Conservation (phyloP, 1,140 invertebrate species). For the Amyelois transitella region DNA sequence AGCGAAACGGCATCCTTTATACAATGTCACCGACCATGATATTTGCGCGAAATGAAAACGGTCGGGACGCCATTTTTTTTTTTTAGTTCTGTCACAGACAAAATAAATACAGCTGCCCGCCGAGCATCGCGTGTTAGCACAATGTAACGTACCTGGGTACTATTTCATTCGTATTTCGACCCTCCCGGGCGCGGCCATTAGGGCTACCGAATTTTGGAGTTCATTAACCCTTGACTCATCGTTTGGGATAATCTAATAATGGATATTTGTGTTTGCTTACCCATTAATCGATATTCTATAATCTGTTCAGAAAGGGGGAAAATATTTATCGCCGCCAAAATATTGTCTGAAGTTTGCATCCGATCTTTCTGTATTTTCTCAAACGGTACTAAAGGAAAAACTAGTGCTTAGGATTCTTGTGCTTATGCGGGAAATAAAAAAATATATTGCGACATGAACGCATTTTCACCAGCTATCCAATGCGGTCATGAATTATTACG, state of each 20-base stretch:
- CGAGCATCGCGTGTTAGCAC: conserved; percentile 1
- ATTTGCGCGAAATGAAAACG: neutral
- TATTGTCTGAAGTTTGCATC: no score
- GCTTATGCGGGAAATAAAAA: no score
- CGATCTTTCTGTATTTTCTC: no score
- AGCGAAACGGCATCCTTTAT: neutral
- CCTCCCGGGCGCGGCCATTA: neutral
- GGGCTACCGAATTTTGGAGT: conserved; percentile 1
- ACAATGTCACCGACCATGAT: neutral
- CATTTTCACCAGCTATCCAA: neutral
- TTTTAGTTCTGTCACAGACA: neutral
- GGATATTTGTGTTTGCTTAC: neutral
- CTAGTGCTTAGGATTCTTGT: no score
- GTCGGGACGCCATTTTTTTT: neutral
- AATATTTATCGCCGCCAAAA: neutral
- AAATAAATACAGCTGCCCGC: conserved; percentile 3
- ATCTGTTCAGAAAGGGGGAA: neutral
- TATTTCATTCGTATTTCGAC: neutral
- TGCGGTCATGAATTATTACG: neutral
- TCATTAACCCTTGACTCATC: conserved; percentile 6
- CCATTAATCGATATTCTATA: neutral
- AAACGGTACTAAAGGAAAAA: no score
- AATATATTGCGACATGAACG: neutral
- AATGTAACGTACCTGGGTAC: conserved; percentile 4
- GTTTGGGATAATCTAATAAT: neutral